Evolutionary conservation across 2,797 vertebrate species (phyloP), one percentile per base, ranked within the genome.

Genomic region (Streptopelia turtur): DNA sequence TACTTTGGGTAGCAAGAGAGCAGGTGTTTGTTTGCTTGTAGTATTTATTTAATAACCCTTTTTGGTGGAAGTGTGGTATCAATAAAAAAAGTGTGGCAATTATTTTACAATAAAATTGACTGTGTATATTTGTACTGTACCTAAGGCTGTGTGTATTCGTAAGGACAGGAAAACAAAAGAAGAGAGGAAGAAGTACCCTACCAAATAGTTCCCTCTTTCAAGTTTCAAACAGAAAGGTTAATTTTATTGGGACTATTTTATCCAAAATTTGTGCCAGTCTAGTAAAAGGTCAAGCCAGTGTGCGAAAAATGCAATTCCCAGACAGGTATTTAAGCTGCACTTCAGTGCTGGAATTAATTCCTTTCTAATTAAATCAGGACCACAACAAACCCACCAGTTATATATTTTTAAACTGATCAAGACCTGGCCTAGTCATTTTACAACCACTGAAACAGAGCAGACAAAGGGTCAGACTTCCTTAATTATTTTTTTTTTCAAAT

Each of bases 41-140:
- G 49, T 82, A 61, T 78, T 92, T 56, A 88, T 91, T 89, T 69
- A 71, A 56, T 69, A 76, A 87, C 15, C 63, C 50, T 85, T 95
- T 64, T 72, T 63, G 59, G 79, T 93, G 49, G 76, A 95, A 82
- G 66, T 64, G 47, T 30, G 78, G 68, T 95, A 86, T 78, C 37
- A 81, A 75, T 74, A 59, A 81, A 88, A 72, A 65, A 43, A 59
- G 45, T 27, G 81, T 93, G 80, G 74, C 16, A 33, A 53, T 86
- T 94, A 65, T 89, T 96, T 95, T 96, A 69, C 92, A 89, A 89
- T 89, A 90, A 92, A 95, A 83, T 25, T 68, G 60, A 31, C 43
- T 52, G 64, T 92, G 80, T 92, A 25, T 94, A 87, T 96, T 95
- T 90, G 65, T 80, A 81, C 27, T 56, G 45, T 74, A 85, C 35